A percentile compares a stretch with the other conserved stretches of the same genome.
Evolutionary conservation across 1,140 invertebrate species (phyloP).

Genomic region (Euwallacea fornicatus): DNA sequence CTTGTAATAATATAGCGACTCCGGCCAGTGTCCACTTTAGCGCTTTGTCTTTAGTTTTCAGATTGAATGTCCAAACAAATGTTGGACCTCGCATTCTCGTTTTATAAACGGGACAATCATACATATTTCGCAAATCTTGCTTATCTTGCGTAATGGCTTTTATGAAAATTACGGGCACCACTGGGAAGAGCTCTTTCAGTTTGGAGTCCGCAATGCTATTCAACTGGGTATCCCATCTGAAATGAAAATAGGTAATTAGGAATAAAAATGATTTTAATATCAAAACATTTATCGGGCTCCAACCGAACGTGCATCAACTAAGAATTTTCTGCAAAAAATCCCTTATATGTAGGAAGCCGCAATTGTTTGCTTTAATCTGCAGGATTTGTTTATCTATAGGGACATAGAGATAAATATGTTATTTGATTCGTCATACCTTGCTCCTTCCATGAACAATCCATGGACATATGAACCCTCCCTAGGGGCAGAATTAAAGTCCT

Average conservation of each 20-base stretch:
- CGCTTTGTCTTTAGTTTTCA: conserved; percentile 86
- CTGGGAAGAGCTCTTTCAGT: conserved; percentile 86
- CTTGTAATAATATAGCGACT: conserved; percentile 82
- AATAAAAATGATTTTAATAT: too few relatives aligned
- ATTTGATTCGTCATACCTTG: conserved; percentile 56
- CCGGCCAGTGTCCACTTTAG: conserved; percentile 92
- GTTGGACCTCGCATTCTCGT: conserved; percentile 84
- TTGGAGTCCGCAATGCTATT: conserved; percentile 80
- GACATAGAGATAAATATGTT: background rate
- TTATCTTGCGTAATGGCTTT: conserved; percentile 87
- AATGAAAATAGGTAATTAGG: background rate
- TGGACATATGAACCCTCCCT: conserved; percentile 90
- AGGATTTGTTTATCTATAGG: too few relatives aligned
- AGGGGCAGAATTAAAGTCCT: conserved; percentile 77
- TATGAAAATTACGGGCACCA: conserved; percentile 91
- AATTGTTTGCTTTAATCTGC: too few relatives aligned
- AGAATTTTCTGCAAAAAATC: too few relatives aligned
- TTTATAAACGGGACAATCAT: conserved; percentile 94
- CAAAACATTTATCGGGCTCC: too few relatives aligned
- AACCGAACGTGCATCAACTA: too few relatives aligned
- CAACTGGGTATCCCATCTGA: conserved; percentile 73
- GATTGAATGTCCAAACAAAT: conserved; percentile 94
- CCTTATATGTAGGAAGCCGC: too few relatives aligned
- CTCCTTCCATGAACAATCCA: conserved; percentile 92
- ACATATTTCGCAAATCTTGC: conserved; percentile 81